Base-by-base conservation (phyloP, 2,888 invertebrate genomes). In the Notodonta ziczac region DNA sequence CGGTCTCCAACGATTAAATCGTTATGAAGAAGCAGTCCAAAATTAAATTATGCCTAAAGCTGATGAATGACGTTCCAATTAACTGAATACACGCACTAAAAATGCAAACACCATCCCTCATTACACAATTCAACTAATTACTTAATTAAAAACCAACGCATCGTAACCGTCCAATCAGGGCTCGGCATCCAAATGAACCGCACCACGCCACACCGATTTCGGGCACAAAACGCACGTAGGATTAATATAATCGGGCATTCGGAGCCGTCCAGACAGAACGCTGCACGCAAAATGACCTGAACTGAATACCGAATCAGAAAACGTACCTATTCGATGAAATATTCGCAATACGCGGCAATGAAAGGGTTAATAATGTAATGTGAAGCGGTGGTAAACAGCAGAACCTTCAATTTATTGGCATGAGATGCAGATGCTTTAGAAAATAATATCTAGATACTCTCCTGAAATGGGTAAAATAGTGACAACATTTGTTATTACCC, bases 221-320 rank as follows among this genome's bases (percentile, higher is more conserved):
- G 72, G 72, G 77, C 74, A 85, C 84, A 83, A 85, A 88, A 88
- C 83, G 84, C 87, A 87, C 88, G 87, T 85, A 78, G 85, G 86
- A 87, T 89, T 89, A 87, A 89, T 89, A 88, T 85, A 85, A 87
- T 86, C 84, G 82, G 77, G 69, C 70, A 73, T 83, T 79, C 77
- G 77, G 80, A 72, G 73, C 79, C 75, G 75, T 63, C 81, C 86
- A 83, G 87, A 85, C 85, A 81, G 80, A 81, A 9, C 54, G 78
- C 77, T 82, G 82, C 80, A 86, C 84, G 82, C 84, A 81, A 80
- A 76, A 78, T 73, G 68, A 76, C 86, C 79, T 78, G 85, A 71
- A 71, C 73, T 76, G 91, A 89, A 91, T 91, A 89, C 89, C 83
- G 89, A 91, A 88, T 78, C 70, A 71, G 74, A 73, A 78, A 77